Evolutionary conservation across 2,888 invertebrate species (phyloP).

Genomic region (Andricus quercusramuli): DNA sequence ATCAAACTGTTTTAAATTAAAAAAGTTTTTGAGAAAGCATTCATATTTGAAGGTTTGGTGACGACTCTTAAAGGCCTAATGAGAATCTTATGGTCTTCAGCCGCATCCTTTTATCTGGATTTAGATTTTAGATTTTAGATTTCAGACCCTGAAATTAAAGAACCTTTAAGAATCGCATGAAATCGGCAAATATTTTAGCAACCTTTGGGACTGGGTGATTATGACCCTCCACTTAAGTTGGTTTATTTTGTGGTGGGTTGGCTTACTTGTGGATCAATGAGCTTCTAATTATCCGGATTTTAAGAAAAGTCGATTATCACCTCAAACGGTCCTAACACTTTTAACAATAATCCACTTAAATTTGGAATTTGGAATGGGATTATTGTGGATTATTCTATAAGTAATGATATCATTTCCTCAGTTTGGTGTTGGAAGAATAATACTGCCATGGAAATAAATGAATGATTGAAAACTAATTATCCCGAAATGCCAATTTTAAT

Average conservation of each 20-base stretch:
- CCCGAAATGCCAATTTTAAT: no score
- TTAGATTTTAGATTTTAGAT: background rate
- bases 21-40: background rate
- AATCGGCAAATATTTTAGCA: background rate
- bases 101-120: background rate
- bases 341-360: background rate
- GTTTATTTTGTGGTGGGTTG: background rate
- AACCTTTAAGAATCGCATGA: background rate
- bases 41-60: background rate
- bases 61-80: background rate
- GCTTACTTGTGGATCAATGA: slow-evolving; percentile 8
- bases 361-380: background rate
- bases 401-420: no score
- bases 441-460: no score
- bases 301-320: background rate
- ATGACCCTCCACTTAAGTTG: background rate
- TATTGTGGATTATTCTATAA: no score
- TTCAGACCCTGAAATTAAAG: background rate
- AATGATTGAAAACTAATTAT: no score
- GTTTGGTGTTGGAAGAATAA: no score
- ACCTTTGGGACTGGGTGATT: background rate
- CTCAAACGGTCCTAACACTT: background rate
- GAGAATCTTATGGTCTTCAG: background rate
- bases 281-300: background rate
- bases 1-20: background rate